A percentile compares a stretch with the other conserved stretches of the same genome.
phyloP scores from a whole-genome alignment of 2,797 vertebrate species.

The Cuculus canorus region DNA sequence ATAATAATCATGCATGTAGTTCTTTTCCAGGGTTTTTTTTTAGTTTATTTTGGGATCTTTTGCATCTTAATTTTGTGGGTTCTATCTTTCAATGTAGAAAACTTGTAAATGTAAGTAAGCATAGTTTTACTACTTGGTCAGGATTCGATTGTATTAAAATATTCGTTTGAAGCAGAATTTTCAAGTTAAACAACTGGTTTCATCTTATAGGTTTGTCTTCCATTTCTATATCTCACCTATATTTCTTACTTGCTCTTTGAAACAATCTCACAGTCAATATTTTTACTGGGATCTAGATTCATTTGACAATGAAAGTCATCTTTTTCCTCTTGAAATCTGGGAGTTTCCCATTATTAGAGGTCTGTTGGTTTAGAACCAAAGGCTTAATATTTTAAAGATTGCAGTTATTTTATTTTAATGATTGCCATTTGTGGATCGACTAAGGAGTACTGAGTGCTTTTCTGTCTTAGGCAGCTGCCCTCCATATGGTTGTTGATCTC shows the following conservation, averaged over 20 bases:
- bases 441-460: constrained; percentile 6
- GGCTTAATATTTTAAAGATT: not conserved
- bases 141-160: not conserved
- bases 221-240: not conserved
- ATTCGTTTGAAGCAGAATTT: not conserved
- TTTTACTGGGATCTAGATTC: not conserved
- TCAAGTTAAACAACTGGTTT: not conserved
- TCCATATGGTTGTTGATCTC: not conserved
- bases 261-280: not conserved
- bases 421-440: constrained; percentile 16
- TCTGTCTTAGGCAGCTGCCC: not conserved
- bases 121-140: not conserved
- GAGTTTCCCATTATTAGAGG: not conserved
- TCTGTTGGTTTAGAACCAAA: not conserved
- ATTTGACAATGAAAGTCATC: not conserved
- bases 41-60: not conserved
- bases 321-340: not conserved
- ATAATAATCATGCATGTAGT: not conserved
- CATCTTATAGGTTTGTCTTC: not conserved
- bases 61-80: not conserved
- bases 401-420: constrained; percentile 41
- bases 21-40: not conserved
- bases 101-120: not conserved
- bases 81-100: not conserved
- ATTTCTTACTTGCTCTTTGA: not conserved